Evolutionary conservation across 2,113 vertebrate species (phyloP).

Genomic region (Chunga burmeisteri): DNA sequence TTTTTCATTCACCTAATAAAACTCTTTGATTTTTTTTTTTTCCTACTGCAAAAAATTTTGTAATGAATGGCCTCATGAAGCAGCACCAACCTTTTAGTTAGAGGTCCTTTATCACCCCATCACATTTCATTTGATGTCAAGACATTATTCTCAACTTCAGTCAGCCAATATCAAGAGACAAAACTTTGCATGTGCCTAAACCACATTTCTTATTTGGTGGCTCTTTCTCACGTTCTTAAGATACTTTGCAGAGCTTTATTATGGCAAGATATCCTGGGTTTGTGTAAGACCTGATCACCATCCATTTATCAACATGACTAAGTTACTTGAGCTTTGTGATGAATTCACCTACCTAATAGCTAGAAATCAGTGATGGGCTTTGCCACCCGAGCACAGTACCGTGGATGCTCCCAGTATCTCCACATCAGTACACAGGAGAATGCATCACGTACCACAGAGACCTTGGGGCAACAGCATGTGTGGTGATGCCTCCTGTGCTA

Average conservation of each 20-base stretch:
- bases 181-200: background rate
- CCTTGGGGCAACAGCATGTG: accelerated
- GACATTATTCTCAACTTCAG: background rate
- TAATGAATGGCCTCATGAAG: constrained; percentile 30
- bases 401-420: background rate
- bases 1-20: constrained; percentile 72
- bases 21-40: constrained; percentile 56
- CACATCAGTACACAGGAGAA: accelerated
- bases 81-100: background rate
- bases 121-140: background rate
- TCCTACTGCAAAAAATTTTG: constrained; percentile 28
- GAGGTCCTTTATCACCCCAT: constrained; percentile 13
- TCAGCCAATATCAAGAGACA: background rate
- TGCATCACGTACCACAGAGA: background rate
- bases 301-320: background rate
- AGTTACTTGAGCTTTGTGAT: background rate
- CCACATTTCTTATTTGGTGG: background rate
- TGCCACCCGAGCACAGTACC: background rate
- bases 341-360: background rate
- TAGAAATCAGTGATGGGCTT: background rate
- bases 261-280: background rate
- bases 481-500: background rate
- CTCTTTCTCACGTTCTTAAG: background rate
- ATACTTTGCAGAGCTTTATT: background rate
- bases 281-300: background rate